Evolutionary conservation across 2,113 vertebrate genomes (phyloP), one percentile per base, ranked within the genome.

Genomic region (Anhinga anhinga): DNA sequence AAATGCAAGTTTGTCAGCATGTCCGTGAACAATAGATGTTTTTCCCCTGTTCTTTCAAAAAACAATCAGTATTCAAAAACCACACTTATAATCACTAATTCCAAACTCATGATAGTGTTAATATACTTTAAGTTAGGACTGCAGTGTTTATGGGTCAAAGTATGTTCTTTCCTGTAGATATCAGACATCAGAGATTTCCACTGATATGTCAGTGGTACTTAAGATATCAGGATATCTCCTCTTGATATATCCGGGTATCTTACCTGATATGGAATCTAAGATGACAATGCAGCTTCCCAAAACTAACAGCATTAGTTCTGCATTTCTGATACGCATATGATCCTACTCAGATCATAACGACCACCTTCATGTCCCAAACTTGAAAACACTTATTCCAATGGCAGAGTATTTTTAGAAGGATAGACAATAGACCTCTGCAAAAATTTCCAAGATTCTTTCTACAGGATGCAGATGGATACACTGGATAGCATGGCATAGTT

Each of bases 21-120:
- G 25, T 47, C n/a, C 1, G 0, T 26, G 27, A 84, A 58, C 3
- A 86, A 80, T 0, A 92, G 19, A 26, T 13, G 58, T 58, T 18
- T 26, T n/a, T 7, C 7, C 27, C 3, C 2, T 1, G 1, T 29
- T 53, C 47, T 69, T 77, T 19, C 25, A 67, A 86, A 67, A 76
- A 76, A 9, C 3, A 61, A 53, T 4, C 17, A 52, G 6, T 25
- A 70, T 15, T 86, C 16, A 86, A 76, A 91, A 76, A 15, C 18
- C 30, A 50, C 15, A 26, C 5, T 45, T 86, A 45, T 0, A 61
- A 86, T 50, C 25, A 38, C 40, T 21, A 74, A 86, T 38, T 84
- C 27, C 30, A 83, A 67, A 79, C 26, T 56, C 52, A 86, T 34
- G 32, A 45, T 3, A 18, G 18, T 25, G 8, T 71, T 76, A 65